Percentiles rank a stretch among this genome's conserved stretches.
Evolutionary conservation across 1,140 invertebrate species (phyloP).

Genomic region (Drosophila arawakana): DNA sequence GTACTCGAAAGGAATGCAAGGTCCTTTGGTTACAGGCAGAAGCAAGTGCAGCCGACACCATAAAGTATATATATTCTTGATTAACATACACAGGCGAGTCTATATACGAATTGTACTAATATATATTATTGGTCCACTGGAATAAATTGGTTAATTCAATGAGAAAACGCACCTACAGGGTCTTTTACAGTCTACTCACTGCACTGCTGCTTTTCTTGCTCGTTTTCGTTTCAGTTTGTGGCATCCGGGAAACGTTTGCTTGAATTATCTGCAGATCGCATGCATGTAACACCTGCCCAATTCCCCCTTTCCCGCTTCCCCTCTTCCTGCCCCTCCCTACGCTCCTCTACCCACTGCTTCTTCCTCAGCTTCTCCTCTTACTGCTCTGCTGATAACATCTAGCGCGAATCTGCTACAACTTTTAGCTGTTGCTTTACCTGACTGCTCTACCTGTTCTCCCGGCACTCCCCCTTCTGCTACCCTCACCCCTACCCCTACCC

Average conservation of each 20-base stretch:
- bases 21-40: no score
- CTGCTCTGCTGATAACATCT: slow-evolving; percentile 60
- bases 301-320: slow-evolving; percentile 2
- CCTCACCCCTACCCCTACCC: no score
- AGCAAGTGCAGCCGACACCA: no score
- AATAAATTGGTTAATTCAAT: no score
- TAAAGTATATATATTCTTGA: no score
- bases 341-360: neutral
- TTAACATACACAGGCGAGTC: no score
- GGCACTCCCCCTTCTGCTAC: neutral
- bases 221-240: slow-evolving; percentile 1
- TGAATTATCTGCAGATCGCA: slow-evolving; percentile 76
- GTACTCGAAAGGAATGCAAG: no score
- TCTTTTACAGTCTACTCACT: neutral
- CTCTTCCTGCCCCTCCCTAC: neutral
- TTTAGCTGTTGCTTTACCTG: slow-evolving; percentile 27
- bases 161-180: no score
- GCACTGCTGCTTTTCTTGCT: neutral
- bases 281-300: slow-evolving; percentile 72
- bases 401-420: slow-evolving; percentile 59
- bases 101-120: no score
- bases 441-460: slow-evolving; percentile 3
- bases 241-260: slow-evolving; percentile 51
- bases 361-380: slow-evolving; percentile 8
- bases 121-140: no score